Evolutionary conservation across 2,113 vertebrate species (phyloP).

Genomic region (Ailuropoda melanoleuca): DNA sequence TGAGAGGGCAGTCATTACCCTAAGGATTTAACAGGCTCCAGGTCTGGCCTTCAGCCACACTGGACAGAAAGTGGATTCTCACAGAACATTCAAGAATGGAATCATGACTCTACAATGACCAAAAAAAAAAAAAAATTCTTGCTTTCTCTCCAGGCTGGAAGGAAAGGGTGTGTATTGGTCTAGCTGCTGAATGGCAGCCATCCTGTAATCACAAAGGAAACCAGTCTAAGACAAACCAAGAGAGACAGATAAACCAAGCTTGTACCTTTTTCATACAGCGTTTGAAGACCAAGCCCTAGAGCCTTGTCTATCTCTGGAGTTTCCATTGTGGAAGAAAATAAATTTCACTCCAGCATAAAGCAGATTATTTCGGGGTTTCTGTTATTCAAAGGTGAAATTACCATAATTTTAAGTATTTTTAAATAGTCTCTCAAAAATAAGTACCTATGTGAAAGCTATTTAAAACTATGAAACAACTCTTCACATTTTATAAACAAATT

Average conservation of each 20-base stretch:
- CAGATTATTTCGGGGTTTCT: not conserved
- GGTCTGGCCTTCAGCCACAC: not conserved
- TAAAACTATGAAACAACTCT: conserved; percentile 42
- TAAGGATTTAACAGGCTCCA: not conserved
- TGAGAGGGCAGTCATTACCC: not conserved
- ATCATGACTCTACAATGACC: not conserved
- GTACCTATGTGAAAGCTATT: conserved; percentile 29
- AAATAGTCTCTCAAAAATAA: conserved; percentile 41
- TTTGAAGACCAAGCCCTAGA: not conserved
- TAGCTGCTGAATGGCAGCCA: not conserved
- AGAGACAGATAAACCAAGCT: not conserved
- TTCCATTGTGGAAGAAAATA: not conserved
- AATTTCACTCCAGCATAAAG: not conserved
- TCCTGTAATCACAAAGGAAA: not conserved
- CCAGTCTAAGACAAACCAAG: not conserved
- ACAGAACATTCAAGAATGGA: not conserved
- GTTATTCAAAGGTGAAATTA: not conserved
- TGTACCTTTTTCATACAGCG: not conserved
- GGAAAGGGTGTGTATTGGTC: not conserved
- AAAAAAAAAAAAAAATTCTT: not conserved
- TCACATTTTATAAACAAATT: conserved; percentile 50
- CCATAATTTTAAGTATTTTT: conserved; percentile 7
- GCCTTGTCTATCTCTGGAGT: not conserved
- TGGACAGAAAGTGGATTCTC: not conserved
- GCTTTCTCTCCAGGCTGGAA: not conserved